These are phyloP conservation scores for Isaurus tuberculatus DNA, from an alignment of 92 coral and sea anemone species.

Conservation along the genomic window DNA sequence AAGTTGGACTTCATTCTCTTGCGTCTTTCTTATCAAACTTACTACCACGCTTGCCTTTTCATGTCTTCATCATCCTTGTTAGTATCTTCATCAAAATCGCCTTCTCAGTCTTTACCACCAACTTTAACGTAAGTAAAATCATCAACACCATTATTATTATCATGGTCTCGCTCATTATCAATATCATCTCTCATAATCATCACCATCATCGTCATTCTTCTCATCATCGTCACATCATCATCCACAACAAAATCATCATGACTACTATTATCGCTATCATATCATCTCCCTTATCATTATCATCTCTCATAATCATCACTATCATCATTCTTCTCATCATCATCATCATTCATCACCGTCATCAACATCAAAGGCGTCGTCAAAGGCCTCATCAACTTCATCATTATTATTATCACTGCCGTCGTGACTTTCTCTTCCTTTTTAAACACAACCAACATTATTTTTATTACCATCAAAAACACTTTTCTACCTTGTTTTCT, in stretches of 20 bases:
- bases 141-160: background rate
- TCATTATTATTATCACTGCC: background rate
- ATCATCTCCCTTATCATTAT: no score
- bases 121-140: background rate
- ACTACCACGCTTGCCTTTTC: background rate
- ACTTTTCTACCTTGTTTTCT: background rate
- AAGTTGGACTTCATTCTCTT: background rate
- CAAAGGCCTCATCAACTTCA: background rate
- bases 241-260: background rate
- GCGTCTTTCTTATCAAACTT: background rate
- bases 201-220: background rate
- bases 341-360: no score
- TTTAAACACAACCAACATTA: background rate
- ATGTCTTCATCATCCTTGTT: background rate
- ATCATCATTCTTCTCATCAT: no score
- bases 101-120: background rate
- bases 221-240: background rate
- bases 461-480: background rate
- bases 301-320: no score
- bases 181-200: background rate
- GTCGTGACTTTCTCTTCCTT: background rate
- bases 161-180: background rate
- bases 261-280: background rate
- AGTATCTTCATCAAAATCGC: background rate
- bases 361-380: background rate